Base-by-base conservation (phyloP, 2,888 invertebrate species). In the Bugulina stolonifera region DNA sequence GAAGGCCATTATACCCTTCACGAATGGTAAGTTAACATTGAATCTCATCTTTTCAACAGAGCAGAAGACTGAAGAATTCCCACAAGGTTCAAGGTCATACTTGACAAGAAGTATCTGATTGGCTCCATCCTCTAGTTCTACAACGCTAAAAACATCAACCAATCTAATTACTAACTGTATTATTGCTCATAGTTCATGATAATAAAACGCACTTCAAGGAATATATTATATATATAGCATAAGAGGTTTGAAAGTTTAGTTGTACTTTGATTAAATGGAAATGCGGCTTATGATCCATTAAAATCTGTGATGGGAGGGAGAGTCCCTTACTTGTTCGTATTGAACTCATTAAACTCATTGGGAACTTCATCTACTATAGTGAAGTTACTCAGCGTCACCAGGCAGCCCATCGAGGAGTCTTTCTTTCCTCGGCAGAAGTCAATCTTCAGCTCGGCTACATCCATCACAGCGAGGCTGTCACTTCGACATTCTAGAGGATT, bases 281-380 rank as follows among this genome's bases (percentile, higher is more conserved):
- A n/a, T n/a, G n/a, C n/a, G n/a, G n/a, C n/a, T n/a, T n/a, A n/a
- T n/a, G n/a, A n/a, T n/a, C n/a, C n/a, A n/a, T n/a, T n/a, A n/a
- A n/a, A n/a, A n/a, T n/a, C n/a, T n/a, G n/a, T n/a, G n/a, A n/a
- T n/a, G n/a, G n/a, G n/a, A n/a, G n/a, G n/a, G n/a, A n/a, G n/a
- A n/a, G n/a, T n/a, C n/a, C n/a, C n/a, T n/a, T 32, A 64, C 64
- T 27, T 64, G 64, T 64, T 64, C 25, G 64, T 64, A 32, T n/a
- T 64, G 32, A 27, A 64, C 32, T 32, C 64, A 3, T 64, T 34
- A 3, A 29, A 27, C 5, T 14, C 32, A 34, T 22, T 18, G n/a
- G 34, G 25, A 14, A 64, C 29, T 27, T 64, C 10, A 32, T 64
- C 64, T 34, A 25, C 27, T 27, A 64, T n/a, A 27, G 64, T 64